Percentiles rank a stretch among this genome's conserved stretches.
These are phyloP conservation scores for Volucella inflata DNA, from an alignment of 2,888 invertebrate genomes.

Conservation along the genomic window DNA sequence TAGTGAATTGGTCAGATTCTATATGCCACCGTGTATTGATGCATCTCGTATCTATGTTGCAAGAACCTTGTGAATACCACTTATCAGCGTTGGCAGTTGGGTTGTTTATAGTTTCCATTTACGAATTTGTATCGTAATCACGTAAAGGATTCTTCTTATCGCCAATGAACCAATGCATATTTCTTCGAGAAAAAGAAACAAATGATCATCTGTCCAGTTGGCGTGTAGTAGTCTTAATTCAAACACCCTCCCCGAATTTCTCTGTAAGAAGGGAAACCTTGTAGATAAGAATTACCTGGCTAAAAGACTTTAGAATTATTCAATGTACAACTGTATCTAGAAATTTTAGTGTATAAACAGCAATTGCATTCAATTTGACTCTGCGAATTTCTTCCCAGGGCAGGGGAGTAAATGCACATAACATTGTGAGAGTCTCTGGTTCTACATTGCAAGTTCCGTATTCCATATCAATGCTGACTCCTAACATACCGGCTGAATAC, in stretches of 20 bases:
- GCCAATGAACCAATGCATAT: constrained; percentile 60
- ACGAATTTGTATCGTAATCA: constrained; percentile 65
- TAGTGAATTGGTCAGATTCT: no score
- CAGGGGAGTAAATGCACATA: constrained; percentile 37
- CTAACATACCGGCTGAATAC: constrained; percentile 74
- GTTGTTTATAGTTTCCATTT: constrained; percentile 62
- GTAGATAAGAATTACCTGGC: no score
- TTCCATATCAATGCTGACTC: constrained; percentile 71
- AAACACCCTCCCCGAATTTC: constrained; percentile 18
- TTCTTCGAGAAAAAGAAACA: constrained; percentile 33
- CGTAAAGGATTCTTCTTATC: constrained; percentile 61
- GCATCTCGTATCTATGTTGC: no score
- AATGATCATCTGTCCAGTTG: constrained; percentile 46
- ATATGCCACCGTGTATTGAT: no score
- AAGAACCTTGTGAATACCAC: no score
- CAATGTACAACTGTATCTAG: constrained; percentile 41
- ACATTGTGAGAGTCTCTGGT: constrained; percentile 14
- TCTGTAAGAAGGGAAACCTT: no score
- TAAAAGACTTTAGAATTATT: constrained; percentile 49
- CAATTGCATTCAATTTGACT: constrained; percentile 71
- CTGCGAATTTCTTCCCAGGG: constrained; percentile 18
- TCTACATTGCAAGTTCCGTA: constrained; percentile 54
- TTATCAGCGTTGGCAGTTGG: no score
- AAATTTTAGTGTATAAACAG: constrained; percentile 68
- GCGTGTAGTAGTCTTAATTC: constrained; percentile 45